Percentiles rank a stretch among this genome's conserved stretches.
phyloP scores from a whole-genome alignment of 2,888 invertebrate genomes.

The Eupithecia tripunctaria region DNA sequence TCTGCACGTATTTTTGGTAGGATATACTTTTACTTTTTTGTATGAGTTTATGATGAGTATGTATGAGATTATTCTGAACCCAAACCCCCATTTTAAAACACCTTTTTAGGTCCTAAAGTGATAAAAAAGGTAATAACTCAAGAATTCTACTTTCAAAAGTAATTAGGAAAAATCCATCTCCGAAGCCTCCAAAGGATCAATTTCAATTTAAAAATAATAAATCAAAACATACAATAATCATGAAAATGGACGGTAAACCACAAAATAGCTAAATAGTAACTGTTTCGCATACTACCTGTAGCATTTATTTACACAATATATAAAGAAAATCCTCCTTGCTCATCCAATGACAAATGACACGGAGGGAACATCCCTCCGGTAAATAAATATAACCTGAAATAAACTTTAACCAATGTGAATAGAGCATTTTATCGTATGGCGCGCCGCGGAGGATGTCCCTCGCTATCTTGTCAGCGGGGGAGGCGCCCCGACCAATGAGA shows the following conservation, averaged over 20 bases:
- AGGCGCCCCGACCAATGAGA: slow-evolving; percentile 73
- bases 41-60: no score
- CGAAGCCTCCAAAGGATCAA: no score
- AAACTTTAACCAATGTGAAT: slow-evolving; percentile 47
- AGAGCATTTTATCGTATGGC: slow-evolving; percentile 51
- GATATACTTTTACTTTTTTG: not conserved
- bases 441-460: slow-evolving; percentile 74
- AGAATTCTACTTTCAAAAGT: not conserved
- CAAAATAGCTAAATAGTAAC: not conserved
- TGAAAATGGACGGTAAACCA: not conserved
- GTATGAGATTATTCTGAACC: not conserved
- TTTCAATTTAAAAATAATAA: no score
- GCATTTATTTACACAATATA: slow-evolving; percentile 56
- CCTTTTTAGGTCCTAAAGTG: no score
- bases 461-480: slow-evolving; percentile 84
- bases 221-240: not conserved
- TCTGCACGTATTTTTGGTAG: not conserved
- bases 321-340: slow-evolving; percentile 75
- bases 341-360: slow-evolving; percentile 83
- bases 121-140: not conserved
- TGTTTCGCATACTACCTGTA: not conserved
- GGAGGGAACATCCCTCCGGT: slow-evolving; percentile 78
- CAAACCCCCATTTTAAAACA: no score
- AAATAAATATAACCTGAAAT: slow-evolving; percentile 47
- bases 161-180: no score